A percentile compares a stretch with the other conserved stretches of the same genome.
phyloP scores from a whole-genome alignment of 2,888 invertebrate genomes.

The Hydrotaea cyrtoneurina region DNA sequence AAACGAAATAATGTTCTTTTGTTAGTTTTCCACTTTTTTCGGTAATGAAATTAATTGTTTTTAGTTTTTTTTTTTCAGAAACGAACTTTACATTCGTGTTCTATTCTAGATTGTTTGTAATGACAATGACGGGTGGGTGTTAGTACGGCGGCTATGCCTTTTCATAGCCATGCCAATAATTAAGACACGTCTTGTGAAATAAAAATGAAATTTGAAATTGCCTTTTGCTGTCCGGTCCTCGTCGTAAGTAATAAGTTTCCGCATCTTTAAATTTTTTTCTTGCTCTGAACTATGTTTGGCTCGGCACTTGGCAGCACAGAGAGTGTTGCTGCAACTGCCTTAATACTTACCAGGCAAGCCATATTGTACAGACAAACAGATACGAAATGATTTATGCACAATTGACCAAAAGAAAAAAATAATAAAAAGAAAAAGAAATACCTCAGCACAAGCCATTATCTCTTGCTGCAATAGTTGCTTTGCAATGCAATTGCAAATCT shows the following conservation, averaged over 20 bases:
- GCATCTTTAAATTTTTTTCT: slow-evolving; percentile 23
- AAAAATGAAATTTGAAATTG: slow-evolving; percentile 18
- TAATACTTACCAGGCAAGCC: slow-evolving; percentile 1
- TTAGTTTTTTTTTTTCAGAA: too few species aligned
- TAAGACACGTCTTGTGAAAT: slow-evolving; percentile 32
- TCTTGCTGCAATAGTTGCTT: slow-evolving; percentile 32
- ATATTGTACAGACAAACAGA: slow-evolving; percentile 9
- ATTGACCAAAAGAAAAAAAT: slow-evolving; percentile 51
- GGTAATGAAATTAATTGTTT: too few species aligned
- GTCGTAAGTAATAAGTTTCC: slow-evolving; percentile 29
- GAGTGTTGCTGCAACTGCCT: not conserved
- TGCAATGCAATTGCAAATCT: slow-evolving; percentile 41
- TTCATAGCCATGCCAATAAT: not conserved
- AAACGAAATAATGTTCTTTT: too few species aligned
- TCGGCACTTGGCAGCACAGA: not conserved
- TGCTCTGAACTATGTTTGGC: not conserved
- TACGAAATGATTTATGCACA: slow-evolving; percentile 58
- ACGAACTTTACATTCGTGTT: too few species aligned
- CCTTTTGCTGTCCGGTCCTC: not conserved
- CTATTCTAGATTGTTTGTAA: too few species aligned
- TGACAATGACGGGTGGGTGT: too few species aligned
- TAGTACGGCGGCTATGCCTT: too few species aligned
- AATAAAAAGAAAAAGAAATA: slow-evolving; percentile 3
- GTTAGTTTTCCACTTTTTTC: too few species aligned
- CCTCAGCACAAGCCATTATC: slow-evolving; percentile 54